A percentile compares a stretch with the other conserved stretches of the same genome.
phyloP scores from a whole-genome alignment of 2,113 vertebrate genomes.

The Silurus meridionalis region DNA sequence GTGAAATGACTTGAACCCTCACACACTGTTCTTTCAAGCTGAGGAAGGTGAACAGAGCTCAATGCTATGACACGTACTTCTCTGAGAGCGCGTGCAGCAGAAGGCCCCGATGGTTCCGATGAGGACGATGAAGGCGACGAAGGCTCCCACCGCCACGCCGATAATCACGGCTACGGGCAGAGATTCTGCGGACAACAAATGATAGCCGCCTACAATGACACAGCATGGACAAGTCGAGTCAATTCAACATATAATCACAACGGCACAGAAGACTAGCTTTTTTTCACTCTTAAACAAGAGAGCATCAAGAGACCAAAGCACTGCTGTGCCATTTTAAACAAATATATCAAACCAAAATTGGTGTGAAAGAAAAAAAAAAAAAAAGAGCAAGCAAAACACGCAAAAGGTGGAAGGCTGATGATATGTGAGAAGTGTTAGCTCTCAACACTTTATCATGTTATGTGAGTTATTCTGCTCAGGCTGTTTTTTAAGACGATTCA shows the following conservation, averaged over 20 bases:
- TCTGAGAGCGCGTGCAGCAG: conserved; percentile 96
- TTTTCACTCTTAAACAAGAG: background rate
- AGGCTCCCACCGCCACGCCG: conserved; percentile 93
- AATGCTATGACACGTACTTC: conserved; percentile 81
- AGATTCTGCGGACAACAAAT: conserved; percentile 80
- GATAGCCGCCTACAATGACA: conserved; percentile 52
- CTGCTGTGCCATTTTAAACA: background rate
- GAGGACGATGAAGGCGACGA: conserved; percentile 93
- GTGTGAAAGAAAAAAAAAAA: background rate
- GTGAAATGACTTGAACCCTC: conserved; percentile 63
- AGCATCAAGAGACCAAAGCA: conserved; percentile 24
- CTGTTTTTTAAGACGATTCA: background rate
- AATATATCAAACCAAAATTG: background rate
- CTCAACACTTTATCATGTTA: background rate
- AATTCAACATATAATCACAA: conserved; percentile 19
- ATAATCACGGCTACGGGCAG: conserved; percentile 97
- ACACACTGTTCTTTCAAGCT: conserved; percentile 44
- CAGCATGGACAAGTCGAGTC: conserved; percentile 32
- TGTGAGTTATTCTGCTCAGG: background rate
- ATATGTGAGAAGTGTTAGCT: background rate
- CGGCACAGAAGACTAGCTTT: background rate
- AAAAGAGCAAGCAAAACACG: background rate
- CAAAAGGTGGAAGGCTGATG: background rate
- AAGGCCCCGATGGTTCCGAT: conserved; percentile 97
- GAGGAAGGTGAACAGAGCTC: conserved; percentile 43